Evolutionary conservation across 2,113 vertebrate genomes (phyloP).

Genomic region (Pedetes capensis): DNA sequence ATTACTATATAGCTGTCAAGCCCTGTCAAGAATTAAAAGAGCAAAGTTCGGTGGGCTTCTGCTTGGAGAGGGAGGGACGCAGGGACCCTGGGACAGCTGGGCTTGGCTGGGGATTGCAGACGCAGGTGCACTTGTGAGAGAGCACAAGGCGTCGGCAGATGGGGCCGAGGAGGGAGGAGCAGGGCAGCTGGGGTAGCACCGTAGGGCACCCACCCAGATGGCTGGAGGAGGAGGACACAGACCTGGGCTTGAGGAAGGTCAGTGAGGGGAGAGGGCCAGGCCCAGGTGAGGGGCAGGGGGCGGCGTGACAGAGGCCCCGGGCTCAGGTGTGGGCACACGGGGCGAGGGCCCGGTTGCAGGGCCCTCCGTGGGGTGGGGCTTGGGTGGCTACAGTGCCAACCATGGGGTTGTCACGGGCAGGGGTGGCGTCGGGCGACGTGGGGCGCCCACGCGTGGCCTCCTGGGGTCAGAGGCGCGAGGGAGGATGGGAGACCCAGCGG

Average conservation of each 20-base stretch:
- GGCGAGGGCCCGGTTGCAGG: not conserved
- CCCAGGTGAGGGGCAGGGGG: not conserved
- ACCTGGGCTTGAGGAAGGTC: not conserved
- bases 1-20: not conserved
- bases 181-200: not conserved
- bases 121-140: not conserved
- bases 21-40: not conserved
- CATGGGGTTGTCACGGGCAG: not conserved
- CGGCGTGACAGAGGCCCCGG: not conserved
- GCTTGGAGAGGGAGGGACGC: not conserved
- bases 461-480: not conserved
- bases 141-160: not conserved
- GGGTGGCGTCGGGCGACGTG: not conserved
- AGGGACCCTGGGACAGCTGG: not conserved
- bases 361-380: not conserved
- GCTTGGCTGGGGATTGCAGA: not conserved
- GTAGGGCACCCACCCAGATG: not conserved
- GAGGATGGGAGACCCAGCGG: not conserved
- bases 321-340: not conserved
- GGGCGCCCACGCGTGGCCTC: too few relatives aligned
- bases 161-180: not conserved
- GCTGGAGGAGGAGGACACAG: not conserved
- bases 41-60: not conserved
- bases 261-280: not conserved
- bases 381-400: not conserved